Evolutionary conservation across 1,140 invertebrate species (phyloP), one percentile per base, ranked within the genome.

Genomic region (Drosophila sulfurigaster): DNA sequence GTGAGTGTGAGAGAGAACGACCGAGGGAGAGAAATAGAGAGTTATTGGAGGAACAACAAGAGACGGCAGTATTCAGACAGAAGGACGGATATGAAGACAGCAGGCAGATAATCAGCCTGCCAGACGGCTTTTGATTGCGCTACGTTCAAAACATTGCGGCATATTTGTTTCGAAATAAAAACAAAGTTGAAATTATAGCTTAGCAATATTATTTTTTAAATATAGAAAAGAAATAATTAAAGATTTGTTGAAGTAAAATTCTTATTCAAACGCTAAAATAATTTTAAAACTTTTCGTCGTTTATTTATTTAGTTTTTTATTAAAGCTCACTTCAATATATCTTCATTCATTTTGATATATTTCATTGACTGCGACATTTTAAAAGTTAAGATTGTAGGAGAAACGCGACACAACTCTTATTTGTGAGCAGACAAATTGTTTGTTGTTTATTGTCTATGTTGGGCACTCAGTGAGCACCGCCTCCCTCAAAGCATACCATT

Each of bases 401-500:
- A 43, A 32, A 52, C 49, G 45, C 52, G 16, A 54, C 51, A 41
- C 54, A 41, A 46, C 62, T 63, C 73, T 72, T 72, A 66, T 76
- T 76, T 76, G 57, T 62, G 62, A 10, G 35, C 74, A 73, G 74
- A 67, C 74, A 77, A 77, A 79, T 73, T 79, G 74, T 79, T 76
- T 76, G 46, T 51, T 43, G 51, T 78, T 72, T 76, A 65, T 76
- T 72, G 67, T 67, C 58, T 69, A 54, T 54, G 68, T 59, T 28
- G 51, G 43, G 57, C 38, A 48, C 76, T 66, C 16, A 20, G 54
- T 43, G n/a, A 35, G 30, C 35, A 38, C 41, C 43, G 51, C 59
- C 65, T 43, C 45, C 52, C 28, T 13, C 13, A 45, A 51, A 5
- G 30, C 45, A 73, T 58, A 49, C 57, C 58, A 45, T 28, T 66